These are phyloP conservation scores for Petrolisthes manimaculis DNA, from an alignment of 2,888 invertebrate genomes.

Conservation along the genomic window DNA sequence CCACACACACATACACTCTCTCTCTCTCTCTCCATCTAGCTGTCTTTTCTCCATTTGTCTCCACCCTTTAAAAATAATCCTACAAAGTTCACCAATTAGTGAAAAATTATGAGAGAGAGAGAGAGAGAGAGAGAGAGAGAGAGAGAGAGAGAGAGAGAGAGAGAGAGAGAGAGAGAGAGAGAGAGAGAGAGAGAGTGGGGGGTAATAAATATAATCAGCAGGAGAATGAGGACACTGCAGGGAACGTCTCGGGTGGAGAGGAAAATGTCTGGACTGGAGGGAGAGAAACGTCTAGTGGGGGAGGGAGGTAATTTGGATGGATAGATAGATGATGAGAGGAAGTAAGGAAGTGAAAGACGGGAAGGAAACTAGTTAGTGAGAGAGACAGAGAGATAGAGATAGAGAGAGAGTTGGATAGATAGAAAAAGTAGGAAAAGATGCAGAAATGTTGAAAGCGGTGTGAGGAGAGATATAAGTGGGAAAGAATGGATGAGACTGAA, in stretches of 20 bases:
- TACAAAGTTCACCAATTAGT: no score
- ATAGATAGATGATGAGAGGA: not conserved
- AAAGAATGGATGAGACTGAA: not conserved
- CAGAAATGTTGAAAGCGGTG: not conserved
- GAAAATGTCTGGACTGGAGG: not conserved
- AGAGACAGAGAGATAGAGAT: slow-evolving; percentile 2
- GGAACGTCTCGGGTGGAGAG: not conserved
- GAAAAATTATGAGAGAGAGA: not conserved
- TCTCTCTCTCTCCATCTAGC: not conserved
- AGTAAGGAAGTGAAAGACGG: not conserved
- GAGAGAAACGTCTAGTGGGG: not conserved
- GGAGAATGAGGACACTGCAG: not conserved
- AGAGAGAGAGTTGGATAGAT: not conserved
- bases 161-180: slow-evolving; percentile 7
- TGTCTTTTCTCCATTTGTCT: no score
- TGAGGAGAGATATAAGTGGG: not conserved
- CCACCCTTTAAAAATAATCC: no score
- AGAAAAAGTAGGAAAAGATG: not conserved
- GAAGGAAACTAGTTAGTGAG: not conserved
- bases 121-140: not conserved
- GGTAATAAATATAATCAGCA: not conserved
- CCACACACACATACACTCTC: not conserved
- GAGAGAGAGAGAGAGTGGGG: not conserved
- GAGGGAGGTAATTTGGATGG: not conserved
- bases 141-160: slow-evolving; percentile 2